Evolutionary conservation across 2,797 vertebrate species (phyloP).

Genomic region (Austrolebias charrua): DNA sequence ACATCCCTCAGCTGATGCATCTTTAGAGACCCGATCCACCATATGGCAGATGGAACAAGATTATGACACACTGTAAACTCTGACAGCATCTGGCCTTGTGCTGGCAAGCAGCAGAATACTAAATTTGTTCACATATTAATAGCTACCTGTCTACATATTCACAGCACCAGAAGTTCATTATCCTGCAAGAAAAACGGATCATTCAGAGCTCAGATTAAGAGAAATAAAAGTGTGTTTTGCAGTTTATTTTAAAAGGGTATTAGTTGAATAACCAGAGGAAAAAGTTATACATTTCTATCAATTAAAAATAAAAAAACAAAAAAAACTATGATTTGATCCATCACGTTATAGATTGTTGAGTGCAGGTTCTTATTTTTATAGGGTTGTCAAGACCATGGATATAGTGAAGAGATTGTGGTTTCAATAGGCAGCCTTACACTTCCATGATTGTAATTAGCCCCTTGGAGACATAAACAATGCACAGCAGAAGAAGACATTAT

Average conservation of each 20-base stretch:
- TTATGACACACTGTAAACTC: constrained; percentile 65
- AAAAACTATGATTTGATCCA: constrained; percentile 27
- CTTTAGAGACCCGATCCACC: constrained; percentile 64
- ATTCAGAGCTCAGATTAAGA: constrained; percentile 1
- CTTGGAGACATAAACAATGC: constrained; percentile 69
- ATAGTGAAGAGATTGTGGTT: constrained; percentile 37
- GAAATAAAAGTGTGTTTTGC: constrained; percentile 10
- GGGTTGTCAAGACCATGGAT: constrained; percentile 41
- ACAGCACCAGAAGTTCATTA: constrained; percentile 45
- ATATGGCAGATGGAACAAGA: constrained; percentile 72
- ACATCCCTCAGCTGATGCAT: constrained; percentile 67
- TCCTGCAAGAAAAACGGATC: constrained; percentile 26
- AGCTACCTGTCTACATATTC: constrained; percentile 54
- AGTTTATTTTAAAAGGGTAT: constrained; percentile 29
- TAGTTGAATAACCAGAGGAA: constrained; percentile 11
- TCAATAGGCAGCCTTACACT: constrained; percentile 65
- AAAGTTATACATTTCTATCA: constrained; percentile 11
- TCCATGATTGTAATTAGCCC: constrained; percentile 76
- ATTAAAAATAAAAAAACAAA: constrained; percentile 24
- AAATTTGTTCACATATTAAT: constrained; percentile 49
- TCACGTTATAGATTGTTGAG: constrained; percentile 29
- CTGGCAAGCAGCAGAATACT: constrained; percentile 52
- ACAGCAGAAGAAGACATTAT: constrained; percentile 60
- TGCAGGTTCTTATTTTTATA: constrained; percentile 30
- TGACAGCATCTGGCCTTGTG: constrained; percentile 60